Base-by-base conservation (phyloP, 2,888 invertebrate genomes). In the Asteroscopus sphinx region DNA sequence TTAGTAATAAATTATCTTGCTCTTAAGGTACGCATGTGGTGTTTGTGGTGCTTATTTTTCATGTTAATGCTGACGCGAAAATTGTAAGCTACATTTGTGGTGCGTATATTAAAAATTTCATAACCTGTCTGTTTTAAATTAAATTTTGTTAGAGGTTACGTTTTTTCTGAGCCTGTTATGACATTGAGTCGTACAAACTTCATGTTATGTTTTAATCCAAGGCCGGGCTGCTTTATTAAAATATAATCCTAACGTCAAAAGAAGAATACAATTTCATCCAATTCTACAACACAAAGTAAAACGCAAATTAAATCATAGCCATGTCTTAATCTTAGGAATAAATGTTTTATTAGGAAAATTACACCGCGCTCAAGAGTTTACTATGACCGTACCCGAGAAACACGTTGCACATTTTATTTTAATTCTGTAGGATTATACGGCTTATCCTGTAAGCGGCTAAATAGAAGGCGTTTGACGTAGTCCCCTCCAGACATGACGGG, bases 391-490 rank as follows among this genome's bases (percentile, higher is more conserved):
- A 52, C 16, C 46, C 55, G 48, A 63, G 73, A 67, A 77, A 77
- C 75, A 76, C 73, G 80, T 73, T 82, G 80, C 79, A 83, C 81
- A 83, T 85, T 83, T 83, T 74, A 80, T 82, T 82, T 82, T 79
- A 84, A 84, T 81, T 78, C 80, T 59, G 79, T 71, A 48, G 81
- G 85, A 88, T 87, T 87, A 88, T 83, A 85, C 81, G 76, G 87
- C 83, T 87, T 79, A 86, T 83, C 79, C 79, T 62, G 78, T 52
- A 77, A 80, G 80, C 78, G 83, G 79, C 85, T 92, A 91, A 92
- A 91, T 90, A 87, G 87, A 89, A 88, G 89, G 87, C 88, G 85
- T 89, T 86, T 87, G 91, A 87, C 86, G 87, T 83, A 83, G 82
- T 81, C 85, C 84, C 78, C 80, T 75, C 77, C 83, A 82, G 89